These are phyloP conservation scores for Ochropacha duplaris DNA, from an alignment of 2,888 invertebrate species.

Conservation along the genomic window DNA sequence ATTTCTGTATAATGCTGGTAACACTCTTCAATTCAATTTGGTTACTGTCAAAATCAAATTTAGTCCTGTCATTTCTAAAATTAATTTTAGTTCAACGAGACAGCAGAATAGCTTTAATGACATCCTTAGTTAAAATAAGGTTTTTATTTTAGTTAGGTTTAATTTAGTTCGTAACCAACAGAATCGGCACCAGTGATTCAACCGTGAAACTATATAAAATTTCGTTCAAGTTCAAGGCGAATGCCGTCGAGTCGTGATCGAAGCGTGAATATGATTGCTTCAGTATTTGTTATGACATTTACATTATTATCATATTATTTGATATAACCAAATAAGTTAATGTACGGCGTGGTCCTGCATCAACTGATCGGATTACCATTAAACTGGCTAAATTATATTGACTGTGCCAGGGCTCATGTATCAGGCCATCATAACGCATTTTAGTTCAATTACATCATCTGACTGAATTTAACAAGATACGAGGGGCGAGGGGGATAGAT, in stretches of 20 bases:
- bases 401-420: slow-evolving; percentile 18
- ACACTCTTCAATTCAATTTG: too few relatives aligned
- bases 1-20: too few relatives aligned
- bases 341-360: slow-evolving; percentile 12
- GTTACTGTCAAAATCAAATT: too few relatives aligned
- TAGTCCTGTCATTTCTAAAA: too few relatives aligned
- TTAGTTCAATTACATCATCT: slow-evolving; percentile 29
- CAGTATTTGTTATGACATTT: neutral
- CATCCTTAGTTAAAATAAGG: too few relatives aligned
- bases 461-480: slow-evolving; percentile 28
- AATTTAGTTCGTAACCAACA: too few relatives aligned
- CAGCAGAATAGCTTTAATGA: too few relatives aligned
- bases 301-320: neutral
- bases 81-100: too few relatives aligned
- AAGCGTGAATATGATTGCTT: slow-evolving; percentile 17
- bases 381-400: slow-evolving; percentile 23
- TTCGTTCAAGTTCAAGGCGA: slow-evolving; percentile 58
- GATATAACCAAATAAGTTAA: neutral
- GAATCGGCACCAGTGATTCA: slow-evolving; percentile 35
- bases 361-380: slow-evolving; percentile 21
- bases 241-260: slow-evolving; percentile 24
- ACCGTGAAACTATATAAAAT: slow-evolving; percentile 21
- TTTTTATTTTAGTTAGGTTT: too few relatives aligned
- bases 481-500: slow-evolving; percentile 23
- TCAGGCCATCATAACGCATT: slow-evolving; percentile 16